A percentile compares a stretch with the other conserved stretches of the same genome.
Evolutionary conservation across 37 sponge, comb jelly and placozoan species (phyloP).

Genomic region (Beroe forskalii): DNA sequence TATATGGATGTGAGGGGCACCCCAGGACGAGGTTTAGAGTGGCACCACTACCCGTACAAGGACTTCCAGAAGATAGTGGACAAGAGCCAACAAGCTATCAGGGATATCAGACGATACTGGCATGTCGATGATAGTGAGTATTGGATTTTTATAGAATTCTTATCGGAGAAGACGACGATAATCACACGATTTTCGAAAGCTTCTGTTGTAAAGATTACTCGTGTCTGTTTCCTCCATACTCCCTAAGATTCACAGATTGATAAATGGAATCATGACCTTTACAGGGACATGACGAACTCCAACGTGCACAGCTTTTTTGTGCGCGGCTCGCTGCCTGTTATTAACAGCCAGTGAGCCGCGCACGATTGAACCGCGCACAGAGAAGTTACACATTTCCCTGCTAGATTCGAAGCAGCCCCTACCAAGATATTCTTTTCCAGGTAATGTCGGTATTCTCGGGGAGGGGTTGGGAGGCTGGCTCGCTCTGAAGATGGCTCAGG

Average conservation of each 20-base stretch:
- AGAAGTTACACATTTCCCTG: neutral
- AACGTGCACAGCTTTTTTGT: too few species aligned
- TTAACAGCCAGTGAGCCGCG: too few species aligned
- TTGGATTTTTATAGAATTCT: too few species aligned
- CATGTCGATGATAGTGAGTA: constrained; percentile 47
- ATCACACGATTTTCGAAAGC: too few species aligned
- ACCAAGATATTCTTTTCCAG: too few species aligned
- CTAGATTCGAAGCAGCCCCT: neutral
- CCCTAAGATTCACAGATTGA: too few species aligned
- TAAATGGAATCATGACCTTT: too few species aligned
- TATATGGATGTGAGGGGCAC: constrained; percentile 24
- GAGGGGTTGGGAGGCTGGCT: constrained; percentile 18
- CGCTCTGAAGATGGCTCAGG: neutral
- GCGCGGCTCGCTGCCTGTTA: too few species aligned
- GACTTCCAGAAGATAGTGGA: neutral
- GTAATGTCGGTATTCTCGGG: constrained; percentile 19
- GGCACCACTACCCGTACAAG: constrained; percentile 34
- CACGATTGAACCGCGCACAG: neutral
- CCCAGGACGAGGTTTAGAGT: constrained; percentile 1
- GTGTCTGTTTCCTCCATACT: too few species aligned
- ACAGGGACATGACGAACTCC: too few species aligned
- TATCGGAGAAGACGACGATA: too few species aligned
- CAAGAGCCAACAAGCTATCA: neutral
- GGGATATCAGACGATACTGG: constrained; percentile 9
- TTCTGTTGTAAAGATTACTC: too few species aligned